Base-by-base conservation (phyloP, 1,140 invertebrate genomes). In the Protaetia brevitarsis region DNA sequence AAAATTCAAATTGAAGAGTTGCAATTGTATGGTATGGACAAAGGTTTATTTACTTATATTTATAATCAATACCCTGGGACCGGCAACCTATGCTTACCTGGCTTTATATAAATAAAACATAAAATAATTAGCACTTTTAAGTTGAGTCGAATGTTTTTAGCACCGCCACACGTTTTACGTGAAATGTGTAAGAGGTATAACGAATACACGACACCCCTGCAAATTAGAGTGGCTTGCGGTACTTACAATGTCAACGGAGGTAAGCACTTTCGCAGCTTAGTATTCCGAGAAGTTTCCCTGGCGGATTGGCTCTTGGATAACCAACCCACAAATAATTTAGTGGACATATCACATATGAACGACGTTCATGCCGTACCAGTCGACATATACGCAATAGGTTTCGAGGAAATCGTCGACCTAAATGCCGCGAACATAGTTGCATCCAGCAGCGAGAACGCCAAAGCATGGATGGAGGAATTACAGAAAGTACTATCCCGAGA, bases 181-280 rank as follows among this genome's bases (percentile, higher is more conserved):
- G 91, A 93, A 82, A 90, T 94, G 85, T 93, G 91, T 73, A 88
- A 91, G 69, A 83, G 92, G 26, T 90, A 91, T 70, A 85, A 84
- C 66, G 95, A 98, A 74, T 98, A 92, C 74, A 90, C 93, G 0
- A 83, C 85, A 58, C 83, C 88, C 0, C 83, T 86, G 31, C 86
- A 84, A 67, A 80, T 97, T 1, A 82, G 92, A 30, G 85, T 99
- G 2, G 89, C 91, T 62, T 88, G 97, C 57, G 97, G 94, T 8
- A 99, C 98, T 1, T 99, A 99, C 79, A 99, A 99, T 81, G 97
- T 99, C 0, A 99, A 99, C 82, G 98, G 98, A 30, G 97, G 97
- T 21, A 99, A 98, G 80, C 95, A 98, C 82, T 98, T 98, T 75
- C 87, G 96, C 68, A 98, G 95, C 79, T 89, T 99, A 56, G 96